Evolutionary conservation across 2,888 invertebrate species (phyloP).

Genomic region (Chelonus formosanus): DNA sequence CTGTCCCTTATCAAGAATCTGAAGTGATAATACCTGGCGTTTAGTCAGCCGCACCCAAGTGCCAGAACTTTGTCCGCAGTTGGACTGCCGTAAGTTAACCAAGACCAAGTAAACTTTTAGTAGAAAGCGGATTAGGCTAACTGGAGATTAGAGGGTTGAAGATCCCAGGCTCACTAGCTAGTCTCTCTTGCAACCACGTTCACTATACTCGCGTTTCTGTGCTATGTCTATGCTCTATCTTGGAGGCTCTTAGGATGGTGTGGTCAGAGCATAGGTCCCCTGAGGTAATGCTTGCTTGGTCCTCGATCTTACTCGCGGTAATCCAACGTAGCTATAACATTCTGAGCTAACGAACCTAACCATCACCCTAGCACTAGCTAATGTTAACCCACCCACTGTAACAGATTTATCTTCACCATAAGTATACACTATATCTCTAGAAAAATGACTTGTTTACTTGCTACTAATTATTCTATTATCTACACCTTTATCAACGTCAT

Average conservation of each 20-base stretch:
- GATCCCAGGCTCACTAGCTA: constrained; percentile 12
- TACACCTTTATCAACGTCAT: too few relatives aligned
- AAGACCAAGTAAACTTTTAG: constrained; percentile 37
- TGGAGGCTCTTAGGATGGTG: constrained; percentile 26
- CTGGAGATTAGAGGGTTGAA: constrained; percentile 39
- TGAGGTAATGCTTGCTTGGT: constrained; percentile 26
- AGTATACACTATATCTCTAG: neutral
- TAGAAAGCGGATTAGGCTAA: constrained; percentile 42
- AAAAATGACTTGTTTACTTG: too few relatives aligned
- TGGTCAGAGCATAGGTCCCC: constrained; percentile 30
- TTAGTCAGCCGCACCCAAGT: constrained; percentile 41
- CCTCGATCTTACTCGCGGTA: constrained; percentile 30
- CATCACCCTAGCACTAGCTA: neutral
- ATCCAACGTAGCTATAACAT: constrained; percentile 16
- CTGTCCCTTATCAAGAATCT: constrained; percentile 15
- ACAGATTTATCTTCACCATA: neutral
- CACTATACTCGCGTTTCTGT: neutral
- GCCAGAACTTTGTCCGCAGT: constrained; percentile 36
- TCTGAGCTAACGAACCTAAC: constrained; percentile 18
- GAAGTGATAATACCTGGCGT: constrained; percentile 37
- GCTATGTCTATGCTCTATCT: constrained; percentile 19
- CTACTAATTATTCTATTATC: too few relatives aligned
- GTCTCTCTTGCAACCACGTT: constrained; percentile 10
- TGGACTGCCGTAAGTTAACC: constrained; percentile 38
- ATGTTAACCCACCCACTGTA: neutral